phyloP scores from a whole-genome alignment of 2,113 vertebrate species.

The Cryptomyrus ogoouensis region DNA sequence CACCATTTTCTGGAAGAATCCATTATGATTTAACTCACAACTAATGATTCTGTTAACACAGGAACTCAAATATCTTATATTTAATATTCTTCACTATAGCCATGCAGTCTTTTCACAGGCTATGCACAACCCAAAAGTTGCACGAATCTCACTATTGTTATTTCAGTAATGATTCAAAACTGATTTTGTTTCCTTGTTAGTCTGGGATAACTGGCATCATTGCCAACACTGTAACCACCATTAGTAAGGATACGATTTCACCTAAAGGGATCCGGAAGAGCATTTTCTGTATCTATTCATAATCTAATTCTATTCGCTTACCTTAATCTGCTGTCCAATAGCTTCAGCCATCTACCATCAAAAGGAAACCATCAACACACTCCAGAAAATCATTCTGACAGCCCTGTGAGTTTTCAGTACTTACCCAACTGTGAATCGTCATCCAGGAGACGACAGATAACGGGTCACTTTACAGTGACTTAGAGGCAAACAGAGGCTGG shows the following conservation, averaged over 20 bases:
- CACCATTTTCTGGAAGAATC: background rate
- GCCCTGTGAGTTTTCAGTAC: background rate
- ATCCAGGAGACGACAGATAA: background rate
- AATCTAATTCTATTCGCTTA: conserved; percentile 11
- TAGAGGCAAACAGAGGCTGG: background rate
- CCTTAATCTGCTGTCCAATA: conserved; percentile 19
- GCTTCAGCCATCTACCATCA: conserved; percentile 19
- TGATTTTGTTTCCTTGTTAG: conserved; percentile 6
- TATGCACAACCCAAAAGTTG: background rate
- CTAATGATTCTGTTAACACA: background rate
- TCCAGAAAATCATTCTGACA: background rate
- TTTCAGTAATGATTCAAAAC: background rate
- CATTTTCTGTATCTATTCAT: background rate
- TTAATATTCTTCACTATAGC: background rate
- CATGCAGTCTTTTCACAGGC: background rate
- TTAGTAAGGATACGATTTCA: background rate
- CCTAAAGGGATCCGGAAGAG: background rate
- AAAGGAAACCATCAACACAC: conserved; percentile 1
- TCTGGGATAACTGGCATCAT: background rate
- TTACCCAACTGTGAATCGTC: background rate
- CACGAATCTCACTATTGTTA: background rate
- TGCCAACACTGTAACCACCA: background rate
- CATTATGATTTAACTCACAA: background rate
- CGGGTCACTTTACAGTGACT: background rate
- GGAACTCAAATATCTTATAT: background rate